Base-by-base conservation (phyloP, 23 tunicate species). In the Ciona savignyi region DNA sequence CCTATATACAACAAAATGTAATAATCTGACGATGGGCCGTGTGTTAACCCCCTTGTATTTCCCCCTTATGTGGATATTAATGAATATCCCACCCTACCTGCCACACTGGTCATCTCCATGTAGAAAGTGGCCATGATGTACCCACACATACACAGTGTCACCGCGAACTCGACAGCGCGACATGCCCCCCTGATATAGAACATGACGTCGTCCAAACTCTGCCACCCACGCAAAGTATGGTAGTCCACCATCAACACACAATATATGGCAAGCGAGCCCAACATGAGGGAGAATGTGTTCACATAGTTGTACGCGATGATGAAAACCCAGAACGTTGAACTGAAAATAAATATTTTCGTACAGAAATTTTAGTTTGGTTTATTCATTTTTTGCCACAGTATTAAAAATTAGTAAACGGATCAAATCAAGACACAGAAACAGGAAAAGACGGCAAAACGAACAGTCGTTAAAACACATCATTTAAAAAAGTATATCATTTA, bases 101-200 rank as follows among this genome's bases (percentile, higher is more conserved):
- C 74, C 56, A 72, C 4, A 51, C 83, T 78, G 23, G 91, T 72
- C 91, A 85, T 85, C 56, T 85, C 91, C 0, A 70, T 35, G 49
- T 85, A 85, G 51, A 85, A 78, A 15, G 83, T 85, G 75, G 62
- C 60, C 83, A 85, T 85, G 21, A 85, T 85, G 30, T 85, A 85
- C 15, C 91, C 91, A 72, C 91, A 85, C 84, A 85, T 85, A 30
- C 84, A 35, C 30, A 85, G 79, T 25, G 91, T 85, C 9, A 85
- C 77, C 33, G 69, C 72, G 78, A 85, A 85, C 75, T 85, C 91
- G 1, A 85, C 77, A 49, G 91, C 91, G 24, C 91, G 72, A 62
- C 91, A 85, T 30, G 91, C 84, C 30, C 79, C 91, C 35, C 91
- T 74, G 63, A 85, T 85, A 63, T 85, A 85, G 67, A 85, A 85